Percentiles rank a stretch among this genome's conserved stretches.
phyloP scores from a whole-genome alignment of 1,140 invertebrate species.

The Colletes latitarsis region DNA sequence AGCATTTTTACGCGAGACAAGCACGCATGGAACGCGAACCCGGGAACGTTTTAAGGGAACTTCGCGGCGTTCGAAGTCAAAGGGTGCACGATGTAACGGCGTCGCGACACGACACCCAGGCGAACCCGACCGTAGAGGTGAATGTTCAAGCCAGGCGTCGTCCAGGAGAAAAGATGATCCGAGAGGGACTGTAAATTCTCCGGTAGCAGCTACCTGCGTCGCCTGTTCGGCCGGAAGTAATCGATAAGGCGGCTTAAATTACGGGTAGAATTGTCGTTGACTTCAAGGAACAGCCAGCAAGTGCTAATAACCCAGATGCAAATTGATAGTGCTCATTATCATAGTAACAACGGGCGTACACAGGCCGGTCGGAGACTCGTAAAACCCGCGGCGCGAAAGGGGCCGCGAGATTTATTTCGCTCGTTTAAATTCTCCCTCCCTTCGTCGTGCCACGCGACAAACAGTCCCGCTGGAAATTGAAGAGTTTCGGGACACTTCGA shows the following conservation, averaged over 20 bases:
- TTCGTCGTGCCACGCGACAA: background rate
- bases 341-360: constrained; percentile 28
- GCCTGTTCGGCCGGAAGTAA: constrained; percentile 25
- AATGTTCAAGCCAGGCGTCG: background rate
- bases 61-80: too few relatives aligned
- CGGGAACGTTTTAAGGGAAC: too few relatives aligned
- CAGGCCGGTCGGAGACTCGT: constrained; percentile 6
- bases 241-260: constrained; percentile 44
- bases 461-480: background rate
- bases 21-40: too few relatives aligned
- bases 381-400: constrained; percentile 34
- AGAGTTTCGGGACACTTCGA: background rate
- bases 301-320: constrained; percentile 48
- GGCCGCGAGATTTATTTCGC: constrained; percentile 46
- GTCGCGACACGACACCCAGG: background rate
- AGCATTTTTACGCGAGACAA: too few relatives aligned
- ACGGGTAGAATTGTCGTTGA: constrained; percentile 43
- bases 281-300: constrained; percentile 23
- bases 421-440: constrained; percentile 45
- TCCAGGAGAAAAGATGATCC: constrained; percentile 38
- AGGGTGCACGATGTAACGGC: background rate
- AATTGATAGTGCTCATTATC: constrained; percentile 56
- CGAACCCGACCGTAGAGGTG: background rate
- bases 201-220: constrained; percentile 11
- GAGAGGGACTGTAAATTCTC: constrained; percentile 11